Evolutionary conservation across 2,797 vertebrate genomes (phyloP), one percentile per base, ranked within the genome.

Genomic region (Todus mexicanus): DNA sequence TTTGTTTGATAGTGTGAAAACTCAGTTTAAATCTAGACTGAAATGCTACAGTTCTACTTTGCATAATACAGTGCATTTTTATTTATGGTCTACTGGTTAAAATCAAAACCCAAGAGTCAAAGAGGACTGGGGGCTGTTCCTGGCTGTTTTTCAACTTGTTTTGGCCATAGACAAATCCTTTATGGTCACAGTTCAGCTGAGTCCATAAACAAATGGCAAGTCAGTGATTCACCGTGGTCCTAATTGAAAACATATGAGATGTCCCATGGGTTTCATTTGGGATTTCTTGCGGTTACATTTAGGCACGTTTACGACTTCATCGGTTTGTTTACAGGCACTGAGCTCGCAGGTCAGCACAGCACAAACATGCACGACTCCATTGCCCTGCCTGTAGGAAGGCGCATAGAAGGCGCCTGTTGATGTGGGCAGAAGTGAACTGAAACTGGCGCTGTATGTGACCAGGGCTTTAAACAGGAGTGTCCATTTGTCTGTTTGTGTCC

Each of bases 141-240:
- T 93, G 53, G 51, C 84, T 94, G 47, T 5, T 92, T 95, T 93
- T 93, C 76, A 82, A 40, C 48, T 84, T 53, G 57, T 81, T 95
- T 85, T 95, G 87, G 64, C 82, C 13, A 2, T 57, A 89, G 73
- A 68, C 73, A 73, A 73, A 60, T 76, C 73, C 43, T 65, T 75
- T 87, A 68, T 63, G 84, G 79, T 89, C 89, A 72, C 48, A 73
- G 87, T 84, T 95, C 92, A 92, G 43, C 76, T 0, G 42, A 87
- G 76, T 93, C 70, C 63, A 40, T 95, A 91, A 91, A 83, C 76
- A 93, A 94, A 78, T 53, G 74, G 35, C 78, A 68, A 82, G 72
- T 89, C 87, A 89, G 76, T 91, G 81, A 92, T 93, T 96, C 94
- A 92, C 63, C 63, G 38, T 0, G 2, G 87, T 81, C 84, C 51